Conservation (phyloP, 2,888 invertebrate genomes). For the Ectemnius lituratus region DNA sequence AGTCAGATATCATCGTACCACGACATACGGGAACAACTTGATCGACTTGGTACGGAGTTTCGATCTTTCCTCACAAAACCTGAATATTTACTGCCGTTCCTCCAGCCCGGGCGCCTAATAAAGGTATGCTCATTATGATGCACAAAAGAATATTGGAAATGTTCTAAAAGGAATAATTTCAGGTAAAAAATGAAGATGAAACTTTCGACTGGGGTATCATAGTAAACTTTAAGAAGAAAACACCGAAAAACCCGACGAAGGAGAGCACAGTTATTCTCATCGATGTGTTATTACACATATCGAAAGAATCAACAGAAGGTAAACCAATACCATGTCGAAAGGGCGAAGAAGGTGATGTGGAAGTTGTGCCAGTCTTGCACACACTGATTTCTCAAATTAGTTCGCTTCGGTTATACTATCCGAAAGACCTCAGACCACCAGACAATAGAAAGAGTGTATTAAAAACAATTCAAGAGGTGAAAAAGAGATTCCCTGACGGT, state of each 20-base stretch:
- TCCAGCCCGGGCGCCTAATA: constrained; percentile 95
- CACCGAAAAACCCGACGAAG: constrained; percentile 78
- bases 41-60: constrained; percentile 86
- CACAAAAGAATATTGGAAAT: not conserved
- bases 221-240: constrained; percentile 92
- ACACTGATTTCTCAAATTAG: constrained; percentile 91
- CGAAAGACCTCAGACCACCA: constrained; percentile 90
- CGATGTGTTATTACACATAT: constrained; percentile 90
- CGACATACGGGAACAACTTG: constrained; percentile 89
- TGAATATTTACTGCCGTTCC: constrained; percentile 93
- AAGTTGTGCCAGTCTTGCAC: constrained; percentile 92
- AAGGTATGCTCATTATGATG: constrained; percentile 81
- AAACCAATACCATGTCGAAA: constrained; percentile 85
- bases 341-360: constrained; percentile 88
- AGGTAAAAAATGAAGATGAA: constrained; percentile 89
- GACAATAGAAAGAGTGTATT: constrained; percentile 92
- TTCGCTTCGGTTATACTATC: constrained; percentile 93
- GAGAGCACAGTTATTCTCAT: constrained; percentile 84
- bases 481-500: constrained; percentile 92
- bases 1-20: constrained; percentile 89
- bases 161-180: constrained; percentile 37
- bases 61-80: constrained; percentile 90
- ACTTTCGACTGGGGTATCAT: constrained; percentile 99
- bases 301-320: constrained; percentile 82
- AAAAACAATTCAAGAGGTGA: constrained; percentile 92